Base-by-base conservation (phyloP, 2,113 vertebrate species). In the Cygnus atratus region DNA sequence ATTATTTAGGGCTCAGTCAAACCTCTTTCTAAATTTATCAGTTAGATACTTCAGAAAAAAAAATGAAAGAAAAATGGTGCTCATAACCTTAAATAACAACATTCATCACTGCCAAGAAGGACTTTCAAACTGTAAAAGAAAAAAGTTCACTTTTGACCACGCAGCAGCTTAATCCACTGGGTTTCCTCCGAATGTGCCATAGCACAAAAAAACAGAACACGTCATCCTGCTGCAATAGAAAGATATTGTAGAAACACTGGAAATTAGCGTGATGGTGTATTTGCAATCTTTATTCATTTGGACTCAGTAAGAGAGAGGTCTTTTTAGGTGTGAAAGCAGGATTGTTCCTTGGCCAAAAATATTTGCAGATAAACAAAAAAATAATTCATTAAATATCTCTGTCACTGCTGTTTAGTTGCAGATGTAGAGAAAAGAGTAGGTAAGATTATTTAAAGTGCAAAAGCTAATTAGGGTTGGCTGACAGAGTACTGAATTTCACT, bases 391-490 rank as follows among this genome's bases (percentile, higher is more conserved):
- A 87, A 66, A 54, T 71, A 79, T 71, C 75, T 92, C 65, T 72
- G 84, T 75, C 90, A 61, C 67, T 83, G 48, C 46, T 75, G 88
- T 83, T 95, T 74, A 65, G 55, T 41, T 92, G 78, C 86, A 96
- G 67, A 62, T 48, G 31, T 33, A 80, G 41, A 82, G 73, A 81
- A 93, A 85, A 26, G 24, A 88, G 70, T 14, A 92, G 85, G 65
- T 29, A 52, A 78, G 70, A 88, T 95, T 90, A 92, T 92, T 94
- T 94, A 78, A 91, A 92, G 68, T 48, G 93, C 50, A 65, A 83
- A 77, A 94, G 87, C 87, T 91, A 84, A 95, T 89, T 92, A 95
- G 88, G 66, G 33, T 7, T 93, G 82, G n/a, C 63, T 94, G 96
- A 85, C 92, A 96, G 88, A 92, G 54, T 14, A 76, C 77, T 84